These are phyloP conservation scores for Paguma larvata DNA, from an alignment of 2,797 vertebrate genomes.

Conservation along the genomic window DNA sequence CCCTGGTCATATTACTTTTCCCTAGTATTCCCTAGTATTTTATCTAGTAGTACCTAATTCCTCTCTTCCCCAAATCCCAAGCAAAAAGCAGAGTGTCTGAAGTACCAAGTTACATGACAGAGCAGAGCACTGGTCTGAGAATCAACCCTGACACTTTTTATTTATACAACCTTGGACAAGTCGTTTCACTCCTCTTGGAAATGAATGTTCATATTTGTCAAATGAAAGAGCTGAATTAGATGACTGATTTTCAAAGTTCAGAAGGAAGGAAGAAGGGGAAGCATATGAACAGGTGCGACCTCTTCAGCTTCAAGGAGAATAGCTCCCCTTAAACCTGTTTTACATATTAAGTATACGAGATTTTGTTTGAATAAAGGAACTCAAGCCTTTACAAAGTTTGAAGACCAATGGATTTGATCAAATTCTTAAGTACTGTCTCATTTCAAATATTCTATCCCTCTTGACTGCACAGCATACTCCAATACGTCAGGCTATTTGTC, in stretches of 20 bases:
- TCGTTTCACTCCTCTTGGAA: not conserved
- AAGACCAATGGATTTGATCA: not conserved
- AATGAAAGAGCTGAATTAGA: not conserved
- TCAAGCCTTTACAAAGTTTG: not conserved
- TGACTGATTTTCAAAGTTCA: constrained; percentile 47
- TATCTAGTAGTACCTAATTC: not conserved
- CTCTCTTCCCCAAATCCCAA: not conserved
- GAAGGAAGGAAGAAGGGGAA: not conserved
- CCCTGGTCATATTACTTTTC: not conserved
- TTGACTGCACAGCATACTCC: not conserved
- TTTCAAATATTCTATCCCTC: not conserved
- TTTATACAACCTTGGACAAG: not conserved
- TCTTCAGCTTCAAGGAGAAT: not conserved
- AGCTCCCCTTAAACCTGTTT: not conserved
- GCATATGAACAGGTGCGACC: not conserved
- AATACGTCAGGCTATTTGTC: constrained; percentile 17
- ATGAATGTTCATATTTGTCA: not conserved
- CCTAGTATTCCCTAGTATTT: not conserved
- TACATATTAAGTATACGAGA: constrained; percentile 21
- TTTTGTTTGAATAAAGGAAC: not conserved
- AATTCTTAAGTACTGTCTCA: not conserved
- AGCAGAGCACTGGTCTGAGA: not conserved
- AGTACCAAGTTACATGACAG: not conserved
- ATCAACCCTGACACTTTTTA: not conserved
- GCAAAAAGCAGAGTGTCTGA: constrained; percentile 12